These are phyloP conservation scores for Nothoprocta perdicaria DNA, from an alignment of 2,113 vertebrate species.

Conservation along the genomic window DNA sequence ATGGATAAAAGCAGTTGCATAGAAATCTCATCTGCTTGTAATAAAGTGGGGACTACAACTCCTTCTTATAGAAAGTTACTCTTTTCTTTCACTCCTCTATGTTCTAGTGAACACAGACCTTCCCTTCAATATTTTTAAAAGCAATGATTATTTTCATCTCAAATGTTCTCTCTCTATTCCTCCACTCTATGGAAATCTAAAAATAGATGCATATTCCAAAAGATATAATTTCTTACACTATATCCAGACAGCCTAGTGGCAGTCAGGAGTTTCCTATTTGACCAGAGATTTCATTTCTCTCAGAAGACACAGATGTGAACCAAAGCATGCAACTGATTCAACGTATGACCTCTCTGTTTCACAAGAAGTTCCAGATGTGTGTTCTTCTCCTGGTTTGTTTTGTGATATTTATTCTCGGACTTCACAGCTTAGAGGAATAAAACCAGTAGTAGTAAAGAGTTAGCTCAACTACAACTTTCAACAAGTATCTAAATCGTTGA, in stretches of 20 bases:
- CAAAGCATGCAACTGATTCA: not conserved
- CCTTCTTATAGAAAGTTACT: not conserved
- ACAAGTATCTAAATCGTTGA: not conserved
- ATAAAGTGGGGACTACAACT: not conserved
- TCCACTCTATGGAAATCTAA: not conserved
- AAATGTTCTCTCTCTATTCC: not conserved
- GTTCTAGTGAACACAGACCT: not conserved
- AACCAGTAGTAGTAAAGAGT: not conserved
- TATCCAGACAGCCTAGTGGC: not conserved
- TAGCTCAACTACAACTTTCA: not conserved
- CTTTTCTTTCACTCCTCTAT: not conserved
- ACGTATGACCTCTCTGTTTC: not conserved
- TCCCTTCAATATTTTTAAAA: not conserved
- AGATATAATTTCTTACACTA: not conserved
- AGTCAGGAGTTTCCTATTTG: slow-evolving; percentile 4
- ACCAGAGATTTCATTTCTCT: not conserved
- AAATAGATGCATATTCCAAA: not conserved
- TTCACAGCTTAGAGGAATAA: not conserved
- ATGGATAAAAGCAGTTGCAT: not conserved
- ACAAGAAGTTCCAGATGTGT: not conserved
- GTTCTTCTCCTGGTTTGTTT: not conserved
- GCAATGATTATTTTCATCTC: not conserved
- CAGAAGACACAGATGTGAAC: not conserved
- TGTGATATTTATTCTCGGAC: not conserved
- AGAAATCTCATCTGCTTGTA: not conserved